These are phyloP conservation scores for Aegithalos caudatus DNA, from an alignment of 2,113 vertebrate species.

Conservation along the genomic window DNA sequence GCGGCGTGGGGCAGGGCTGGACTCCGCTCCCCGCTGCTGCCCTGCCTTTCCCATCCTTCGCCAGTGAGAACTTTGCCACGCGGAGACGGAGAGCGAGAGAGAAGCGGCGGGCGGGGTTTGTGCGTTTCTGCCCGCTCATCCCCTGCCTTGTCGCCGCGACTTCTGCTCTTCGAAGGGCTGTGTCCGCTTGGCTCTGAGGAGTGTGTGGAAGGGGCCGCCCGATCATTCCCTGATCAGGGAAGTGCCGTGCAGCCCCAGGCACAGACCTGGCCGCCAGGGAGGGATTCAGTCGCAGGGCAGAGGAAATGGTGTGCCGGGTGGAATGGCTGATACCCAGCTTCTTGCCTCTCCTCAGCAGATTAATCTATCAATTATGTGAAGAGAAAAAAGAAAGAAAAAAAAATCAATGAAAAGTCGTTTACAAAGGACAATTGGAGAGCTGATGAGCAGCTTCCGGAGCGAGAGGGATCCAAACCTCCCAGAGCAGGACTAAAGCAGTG, in stretches of 20 bases:
- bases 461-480: not conserved
- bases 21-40: not conserved
- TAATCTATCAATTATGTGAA: not conserved
- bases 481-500: not conserved
- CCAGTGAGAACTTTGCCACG: not conserved
- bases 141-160: not conserved
- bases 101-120: not conserved
- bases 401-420: not conserved
- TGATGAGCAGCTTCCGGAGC: rapidly evolving
- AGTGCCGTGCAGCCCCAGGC: not conserved
- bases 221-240: not conserved
- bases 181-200: not conserved
- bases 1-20: not conserved
- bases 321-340: not conserved
- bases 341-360: not conserved
- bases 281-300: not conserved
- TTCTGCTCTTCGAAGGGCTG: not conserved
- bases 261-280: not conserved
- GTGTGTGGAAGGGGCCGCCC: not conserved
- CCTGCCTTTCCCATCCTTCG: not conserved
- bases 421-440: not conserved
- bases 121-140: rapidly evolving
- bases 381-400: not conserved
- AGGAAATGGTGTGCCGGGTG: not conserved
- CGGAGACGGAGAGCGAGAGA: not conserved